Percentiles rank a stretch among this genome's conserved stretches.
These are phyloP conservation scores for Microtus pennsylvanicus DNA, from an alignment of 2,113 vertebrate species.

Conservation along the genomic window DNA sequence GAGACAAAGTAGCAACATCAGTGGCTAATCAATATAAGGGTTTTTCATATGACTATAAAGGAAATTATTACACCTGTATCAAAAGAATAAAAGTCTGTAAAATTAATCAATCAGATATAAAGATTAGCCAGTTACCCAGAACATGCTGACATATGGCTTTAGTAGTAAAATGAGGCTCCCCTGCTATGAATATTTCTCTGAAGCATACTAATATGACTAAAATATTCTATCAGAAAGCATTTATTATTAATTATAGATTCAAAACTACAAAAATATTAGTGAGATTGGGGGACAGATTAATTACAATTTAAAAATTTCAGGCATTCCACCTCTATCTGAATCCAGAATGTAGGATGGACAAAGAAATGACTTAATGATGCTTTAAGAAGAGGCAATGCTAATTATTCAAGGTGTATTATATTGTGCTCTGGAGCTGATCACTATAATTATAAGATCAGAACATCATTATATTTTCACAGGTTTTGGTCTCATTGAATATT, in stretches of 20 bases:
- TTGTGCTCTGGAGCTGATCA: background rate
- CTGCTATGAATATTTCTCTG: background rate
- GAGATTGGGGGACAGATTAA: background rate
- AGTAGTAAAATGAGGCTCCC: background rate
- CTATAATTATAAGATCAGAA: constrained; percentile 33
- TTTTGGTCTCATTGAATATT: constrained; percentile 21
- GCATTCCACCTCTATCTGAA: background rate
- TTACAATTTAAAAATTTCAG: background rate
- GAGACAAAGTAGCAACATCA: background rate
- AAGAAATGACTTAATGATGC: background rate
- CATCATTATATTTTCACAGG: constrained; percentile 25
- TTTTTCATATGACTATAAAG: background rate
- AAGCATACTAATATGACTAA: background rate
- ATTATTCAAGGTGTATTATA: background rate
- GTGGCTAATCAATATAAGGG: background rate
- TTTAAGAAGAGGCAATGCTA: background rate
- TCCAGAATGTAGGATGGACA: background rate
- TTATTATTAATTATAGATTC: background rate
- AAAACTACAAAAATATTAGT: background rate
- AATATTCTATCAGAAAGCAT: background rate
- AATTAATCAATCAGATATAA: background rate
- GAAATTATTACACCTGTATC: background rate
- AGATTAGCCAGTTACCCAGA: background rate
- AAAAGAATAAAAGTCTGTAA: background rate
- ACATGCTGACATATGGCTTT: background rate